Conservation (phyloP, 2,113 vertebrate species). For the Rhinichthys klamathensis region DNA sequence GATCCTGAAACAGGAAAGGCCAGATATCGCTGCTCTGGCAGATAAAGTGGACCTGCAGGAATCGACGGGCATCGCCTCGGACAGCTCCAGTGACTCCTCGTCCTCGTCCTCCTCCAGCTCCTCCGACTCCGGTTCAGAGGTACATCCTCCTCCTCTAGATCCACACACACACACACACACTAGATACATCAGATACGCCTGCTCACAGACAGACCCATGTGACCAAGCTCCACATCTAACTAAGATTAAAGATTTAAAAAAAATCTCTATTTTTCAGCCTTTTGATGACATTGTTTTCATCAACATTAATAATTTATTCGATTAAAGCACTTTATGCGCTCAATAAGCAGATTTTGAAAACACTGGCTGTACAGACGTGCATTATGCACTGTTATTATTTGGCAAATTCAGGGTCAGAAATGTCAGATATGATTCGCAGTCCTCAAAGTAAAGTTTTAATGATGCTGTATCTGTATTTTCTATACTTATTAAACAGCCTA, state of each 20-base stretch:
- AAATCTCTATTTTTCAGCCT: no score
- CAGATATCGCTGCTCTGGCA: conserved; percentile 88
- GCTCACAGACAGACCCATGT: neutral
- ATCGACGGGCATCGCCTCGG: conserved; percentile 95
- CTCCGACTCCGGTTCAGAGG: conserved; percentile 91
- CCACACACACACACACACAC: neutral
- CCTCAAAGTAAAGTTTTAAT: neutral
- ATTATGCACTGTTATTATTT: neutral
- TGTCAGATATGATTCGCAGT: neutral
- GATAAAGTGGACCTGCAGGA: conserved; percentile 96
- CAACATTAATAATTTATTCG: neutral
- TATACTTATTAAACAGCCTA: neutral
- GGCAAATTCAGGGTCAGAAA: neutral
- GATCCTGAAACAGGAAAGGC: conserved; percentile 86
- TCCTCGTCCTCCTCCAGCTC: conserved; percentile 96
- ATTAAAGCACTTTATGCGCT: neutral
- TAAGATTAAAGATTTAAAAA: no score
- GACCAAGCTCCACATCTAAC: neutral
- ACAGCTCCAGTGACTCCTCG: conserved; percentile 97
- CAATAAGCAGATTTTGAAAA: neutral
- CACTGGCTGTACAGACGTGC: neutral
- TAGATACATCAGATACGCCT: neutral
- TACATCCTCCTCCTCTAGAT: conserved; percentile 55
- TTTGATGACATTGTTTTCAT: no score
- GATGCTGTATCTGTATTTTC: neutral